phyloP scores from a whole-genome alignment of 2,888 invertebrate genomes.

The Carpatolechia fugitivella region DNA sequence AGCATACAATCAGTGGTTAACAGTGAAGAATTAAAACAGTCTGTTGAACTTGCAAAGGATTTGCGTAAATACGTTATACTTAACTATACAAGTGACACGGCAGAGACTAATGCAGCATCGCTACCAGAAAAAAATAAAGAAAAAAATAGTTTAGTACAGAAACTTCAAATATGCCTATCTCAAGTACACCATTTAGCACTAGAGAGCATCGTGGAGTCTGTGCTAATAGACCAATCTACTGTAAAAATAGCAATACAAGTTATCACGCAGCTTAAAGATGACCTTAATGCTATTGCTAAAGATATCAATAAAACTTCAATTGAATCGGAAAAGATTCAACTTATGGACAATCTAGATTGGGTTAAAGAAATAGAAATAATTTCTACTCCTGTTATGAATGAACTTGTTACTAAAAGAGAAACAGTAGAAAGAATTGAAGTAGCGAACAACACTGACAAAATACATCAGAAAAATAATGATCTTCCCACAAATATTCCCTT shows the following conservation, averaged over 20 bases:
- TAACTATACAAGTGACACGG: not conserved
- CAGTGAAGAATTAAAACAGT: not conserved
- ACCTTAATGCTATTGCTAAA: not conserved
- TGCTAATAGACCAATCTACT: not conserved
- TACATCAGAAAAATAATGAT: no score
- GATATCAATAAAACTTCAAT: no score
- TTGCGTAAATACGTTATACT: not conserved
- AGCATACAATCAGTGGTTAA: not conserved
- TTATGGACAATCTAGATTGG: no score
- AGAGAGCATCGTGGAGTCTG: not conserved
- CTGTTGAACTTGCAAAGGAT: not conserved
- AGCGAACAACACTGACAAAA: no score
- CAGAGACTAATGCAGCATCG: not conserved
- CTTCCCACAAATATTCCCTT: no score
- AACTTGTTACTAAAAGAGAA: no score
- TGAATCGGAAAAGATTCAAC: no score
- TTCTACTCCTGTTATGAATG: no score
- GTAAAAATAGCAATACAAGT: constrained; percentile 2
- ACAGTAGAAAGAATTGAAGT: no score
- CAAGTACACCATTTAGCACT: constrained; percentile 1
- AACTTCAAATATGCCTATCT: constrained; percentile 5
- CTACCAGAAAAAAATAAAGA: not conserved
- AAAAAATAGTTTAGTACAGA: not conserved
- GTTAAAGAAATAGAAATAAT: no score
- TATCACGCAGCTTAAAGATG: constrained; percentile 4